A percentile compares a stretch with the other conserved stretches of the same genome.
phyloP scores from a whole-genome alignment of 2,888 invertebrate genomes.

The Anticlea derivata region DNA sequence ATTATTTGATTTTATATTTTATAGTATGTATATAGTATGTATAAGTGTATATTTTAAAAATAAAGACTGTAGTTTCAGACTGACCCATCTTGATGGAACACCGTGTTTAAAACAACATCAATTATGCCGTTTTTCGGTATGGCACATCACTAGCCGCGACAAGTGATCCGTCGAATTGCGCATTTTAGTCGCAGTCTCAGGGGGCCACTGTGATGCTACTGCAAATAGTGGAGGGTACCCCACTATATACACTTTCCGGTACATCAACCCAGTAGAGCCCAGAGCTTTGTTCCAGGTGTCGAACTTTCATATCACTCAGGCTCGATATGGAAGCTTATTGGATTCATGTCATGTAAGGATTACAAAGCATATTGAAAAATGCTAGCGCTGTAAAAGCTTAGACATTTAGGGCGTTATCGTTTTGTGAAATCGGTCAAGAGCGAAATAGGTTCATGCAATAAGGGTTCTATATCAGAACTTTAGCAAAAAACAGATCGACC shows the following conservation, averaged over 20 bases:
- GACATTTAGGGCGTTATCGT: no score
- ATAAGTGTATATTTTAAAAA: no score
- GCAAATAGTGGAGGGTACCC: slow-evolving; percentile 51
- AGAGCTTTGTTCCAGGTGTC: slow-evolving; percentile 54
- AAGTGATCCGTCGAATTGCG: slow-evolving; percentile 39
- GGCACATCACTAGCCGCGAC: slow-evolving; percentile 17
- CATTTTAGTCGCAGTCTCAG: slow-evolving; percentile 40
- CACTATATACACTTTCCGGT: slow-evolving; percentile 63
- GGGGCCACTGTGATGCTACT: slow-evolving; percentile 36
- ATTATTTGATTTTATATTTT: no score
- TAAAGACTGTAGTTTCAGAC: no score
- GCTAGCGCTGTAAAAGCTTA: neutral
- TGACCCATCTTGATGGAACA: no score
- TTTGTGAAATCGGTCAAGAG: no score
- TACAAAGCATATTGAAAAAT: neutral
- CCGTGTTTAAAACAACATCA: no score
- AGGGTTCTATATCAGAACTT: no score
- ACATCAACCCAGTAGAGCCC: slow-evolving; percentile 48
- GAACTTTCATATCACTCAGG: slow-evolving; percentile 33
- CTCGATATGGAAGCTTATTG: neutral
- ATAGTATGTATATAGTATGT: no score
- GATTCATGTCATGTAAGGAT: slow-evolving; percentile 4
- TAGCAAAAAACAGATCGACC: no score
- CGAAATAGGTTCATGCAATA: no score
- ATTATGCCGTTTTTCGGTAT: no score